A percentile compares a stretch with the other conserved stretches of the same genome.
phyloP scores from a whole-genome alignment of 2,888 invertebrate species.

The Marasmarcha lunaedactyla region DNA sequence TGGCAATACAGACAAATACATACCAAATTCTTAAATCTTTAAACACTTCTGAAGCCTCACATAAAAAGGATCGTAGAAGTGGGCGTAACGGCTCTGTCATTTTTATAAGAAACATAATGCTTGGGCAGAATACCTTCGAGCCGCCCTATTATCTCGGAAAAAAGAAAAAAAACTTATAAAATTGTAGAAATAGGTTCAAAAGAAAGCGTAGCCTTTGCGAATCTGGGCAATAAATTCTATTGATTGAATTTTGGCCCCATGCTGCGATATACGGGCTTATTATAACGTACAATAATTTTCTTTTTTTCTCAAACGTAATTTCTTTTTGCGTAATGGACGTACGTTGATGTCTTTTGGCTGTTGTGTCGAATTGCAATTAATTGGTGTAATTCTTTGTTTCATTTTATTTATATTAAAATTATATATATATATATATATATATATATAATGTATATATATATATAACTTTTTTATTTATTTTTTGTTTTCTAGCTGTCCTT shows the following conservation, averaged over 20 bases:
- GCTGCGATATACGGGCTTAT: conserved; percentile 67
- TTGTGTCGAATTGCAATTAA: background rate
- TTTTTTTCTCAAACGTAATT: conserved; percentile 28
- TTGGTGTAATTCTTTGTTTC: background rate
- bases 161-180: conserved; percentile 13
- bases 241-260: conserved; percentile 66
- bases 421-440: no score
- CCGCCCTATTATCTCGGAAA: conserved; percentile 46
- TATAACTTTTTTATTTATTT: no score
- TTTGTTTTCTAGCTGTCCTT: no score
- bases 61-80: conserved; percentile 62
- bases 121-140: conserved; percentile 41
- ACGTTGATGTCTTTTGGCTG: conserved; percentile 27
- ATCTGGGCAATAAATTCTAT: conserved; percentile 66
- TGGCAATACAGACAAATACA: background rate
- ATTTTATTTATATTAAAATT: no score
- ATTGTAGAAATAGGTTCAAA: conserved; percentile 22
- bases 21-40: conserved; percentile 54
- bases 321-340: conserved; percentile 7
- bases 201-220: conserved; percentile 60
- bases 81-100: conserved; percentile 64
- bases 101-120: conserved; percentile 48
- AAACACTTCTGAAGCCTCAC: conserved; percentile 52
- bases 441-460: no score
- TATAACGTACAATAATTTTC: conserved; percentile 51